A percentile compares a stretch with the other conserved stretches of the same genome.
Conservation (phyloP, 2,797 vertebrate genomes). For the Hippoglossus hippoglossus region DNA sequence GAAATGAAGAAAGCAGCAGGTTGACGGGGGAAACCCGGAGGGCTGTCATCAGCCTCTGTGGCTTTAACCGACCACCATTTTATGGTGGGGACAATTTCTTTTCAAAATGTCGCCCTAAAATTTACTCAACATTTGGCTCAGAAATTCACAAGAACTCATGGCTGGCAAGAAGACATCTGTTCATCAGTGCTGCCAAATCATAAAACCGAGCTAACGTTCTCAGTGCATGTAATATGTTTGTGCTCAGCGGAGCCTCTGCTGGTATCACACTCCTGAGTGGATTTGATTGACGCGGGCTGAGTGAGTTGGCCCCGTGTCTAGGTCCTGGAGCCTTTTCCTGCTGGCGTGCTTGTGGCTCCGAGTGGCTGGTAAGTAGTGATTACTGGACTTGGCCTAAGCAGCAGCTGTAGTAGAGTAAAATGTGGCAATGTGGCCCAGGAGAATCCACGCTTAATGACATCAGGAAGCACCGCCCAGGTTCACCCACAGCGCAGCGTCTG, state of each 20-base stretch:
- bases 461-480: constrained; percentile 73
- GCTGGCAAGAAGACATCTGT: constrained; percentile 47
- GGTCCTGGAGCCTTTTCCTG: constrained; percentile 41
- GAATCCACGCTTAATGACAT: constrained; percentile 69
- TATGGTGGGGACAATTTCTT: constrained; percentile 48
- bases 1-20: constrained; percentile 56
- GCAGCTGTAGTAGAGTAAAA: constrained; percentile 61
- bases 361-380: constrained; percentile 72
- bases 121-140: constrained; percentile 41
- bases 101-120: constrained; percentile 60
- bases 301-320: constrained; percentile 31
- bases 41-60: constrained; percentile 46
- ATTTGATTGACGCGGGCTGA: constrained; percentile 56
- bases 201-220: constrained; percentile 30
- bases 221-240: constrained; percentile 33
- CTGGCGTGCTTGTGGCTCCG: constrained; percentile 55
- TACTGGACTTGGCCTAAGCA: constrained; percentile 66
- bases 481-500: constrained; percentile 56
- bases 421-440: constrained; percentile 65
- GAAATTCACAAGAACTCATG: constrained; percentile 25
- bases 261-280: constrained; percentile 48
- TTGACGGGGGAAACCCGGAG: constrained; percentile 33
- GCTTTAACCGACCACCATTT: constrained; percentile 63
- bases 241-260: constrained; percentile 30
- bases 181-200: constrained; percentile 37